Evolutionary conservation across 2,888 invertebrate genomes (phyloP).

Genomic region (Galerucella nymphaeae): DNA sequence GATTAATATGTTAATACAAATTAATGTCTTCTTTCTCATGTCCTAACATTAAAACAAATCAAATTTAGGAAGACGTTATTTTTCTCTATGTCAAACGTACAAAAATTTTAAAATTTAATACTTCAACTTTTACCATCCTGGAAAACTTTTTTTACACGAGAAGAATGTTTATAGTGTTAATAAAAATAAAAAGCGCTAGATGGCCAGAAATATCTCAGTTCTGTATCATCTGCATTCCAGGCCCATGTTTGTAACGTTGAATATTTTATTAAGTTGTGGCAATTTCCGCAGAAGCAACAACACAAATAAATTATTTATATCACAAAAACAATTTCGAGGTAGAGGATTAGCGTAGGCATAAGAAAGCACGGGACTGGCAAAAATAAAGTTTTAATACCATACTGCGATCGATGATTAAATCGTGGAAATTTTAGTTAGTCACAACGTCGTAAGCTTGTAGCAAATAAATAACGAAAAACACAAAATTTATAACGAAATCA

Average conservation of each 20-base stretch:
- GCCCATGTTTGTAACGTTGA: conserved; percentile 7
- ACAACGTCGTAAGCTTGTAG: not conserved
- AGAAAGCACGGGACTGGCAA: conserved; percentile 18
- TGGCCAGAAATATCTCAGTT: conserved; percentile 2
- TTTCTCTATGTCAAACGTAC: not conserved
- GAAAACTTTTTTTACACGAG: not conserved
- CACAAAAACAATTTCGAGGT: conserved; percentile 30
- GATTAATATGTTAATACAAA: too few species aligned
- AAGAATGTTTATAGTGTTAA: not conserved
- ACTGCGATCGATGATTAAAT: conserved; percentile 4
- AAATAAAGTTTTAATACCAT: conserved; percentile 29
- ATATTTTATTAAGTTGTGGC: conserved; percentile 34
- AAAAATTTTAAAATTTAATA: not conserved
- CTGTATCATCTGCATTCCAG: conserved; percentile 27
- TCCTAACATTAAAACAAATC: too few species aligned
- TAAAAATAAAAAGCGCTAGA: not conserved
- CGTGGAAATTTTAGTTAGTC: conserved; percentile 17
- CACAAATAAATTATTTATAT: conserved; percentile 35
- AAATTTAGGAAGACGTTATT: too few species aligned
- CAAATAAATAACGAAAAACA: not conserved
- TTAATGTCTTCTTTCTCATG: too few species aligned
- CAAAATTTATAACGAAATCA: too few species aligned
- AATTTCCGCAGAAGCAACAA: conserved; percentile 33
- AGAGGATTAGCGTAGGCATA: conserved; percentile 23
- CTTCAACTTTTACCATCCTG: not conserved